These are phyloP conservation scores for Gobionotothen gibberifrons DNA, from an alignment of 2,797 vertebrate species.

Conservation along the genomic window DNA sequence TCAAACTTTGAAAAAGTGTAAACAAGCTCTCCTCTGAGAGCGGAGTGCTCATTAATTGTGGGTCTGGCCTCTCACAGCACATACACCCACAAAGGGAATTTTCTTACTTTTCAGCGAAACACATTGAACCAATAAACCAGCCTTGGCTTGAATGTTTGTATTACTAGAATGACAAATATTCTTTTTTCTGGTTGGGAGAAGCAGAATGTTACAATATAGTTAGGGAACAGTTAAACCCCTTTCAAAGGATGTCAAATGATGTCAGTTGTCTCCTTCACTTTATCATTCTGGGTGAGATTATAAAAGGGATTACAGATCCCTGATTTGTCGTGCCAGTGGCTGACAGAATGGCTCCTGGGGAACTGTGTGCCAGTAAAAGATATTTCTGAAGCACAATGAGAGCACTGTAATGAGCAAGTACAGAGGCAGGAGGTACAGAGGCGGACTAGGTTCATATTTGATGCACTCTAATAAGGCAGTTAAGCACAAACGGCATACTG, in stretches of 20 bases:
- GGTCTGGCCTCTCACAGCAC: conserved; percentile 21
- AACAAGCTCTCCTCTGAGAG: conserved; percentile 34
- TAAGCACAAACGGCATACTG: conserved; percentile 37
- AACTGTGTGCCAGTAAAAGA: conserved; percentile 59
- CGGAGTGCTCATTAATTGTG: conserved; percentile 52
- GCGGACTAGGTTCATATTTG: conserved; percentile 50
- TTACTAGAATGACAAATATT: conserved; percentile 22
- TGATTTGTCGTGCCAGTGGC: conserved; percentile 69
- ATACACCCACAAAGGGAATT: conserved; percentile 22
- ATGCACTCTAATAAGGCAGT: conserved; percentile 46
- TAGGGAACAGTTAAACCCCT: conserved; percentile 44
- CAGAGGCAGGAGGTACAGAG: conserved; percentile 1
- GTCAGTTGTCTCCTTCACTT: conserved; percentile 63
- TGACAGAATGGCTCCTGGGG: conserved; percentile 70
- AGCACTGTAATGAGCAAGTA: conserved; percentile 56
- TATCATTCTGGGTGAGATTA: conserved; percentile 66
- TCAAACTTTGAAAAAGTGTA: conserved; percentile 39
- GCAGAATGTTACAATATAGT: conserved; percentile 37
- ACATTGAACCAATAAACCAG: conserved; percentile 46
- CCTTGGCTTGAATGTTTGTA: conserved; percentile 30
- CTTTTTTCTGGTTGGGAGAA: conserved; percentile 16
- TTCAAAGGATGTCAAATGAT: conserved; percentile 57
- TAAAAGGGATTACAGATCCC: conserved; percentile 63
- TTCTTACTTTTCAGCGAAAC: conserved; percentile 33
- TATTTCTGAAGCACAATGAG: conserved; percentile 71